Percentiles rank a stretch among this genome's conserved stretches.
Conservation (phyloP, 1,140 invertebrate species). For the Ruditapes philippinarum region DNA sequence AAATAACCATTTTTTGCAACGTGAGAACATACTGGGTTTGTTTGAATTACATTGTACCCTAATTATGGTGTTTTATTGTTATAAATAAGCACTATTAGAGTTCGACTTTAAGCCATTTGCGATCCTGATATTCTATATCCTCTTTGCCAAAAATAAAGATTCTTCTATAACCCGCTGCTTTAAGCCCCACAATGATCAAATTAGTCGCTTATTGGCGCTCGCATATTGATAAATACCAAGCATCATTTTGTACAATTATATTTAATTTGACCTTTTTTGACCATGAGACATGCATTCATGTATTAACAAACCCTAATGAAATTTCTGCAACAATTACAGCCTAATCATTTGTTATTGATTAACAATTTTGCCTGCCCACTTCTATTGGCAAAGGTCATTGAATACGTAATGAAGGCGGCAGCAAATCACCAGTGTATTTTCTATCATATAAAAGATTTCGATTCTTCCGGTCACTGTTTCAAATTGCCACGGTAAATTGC, state of each 20-base stretch:
- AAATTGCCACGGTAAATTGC: no score
- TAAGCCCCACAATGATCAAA: not conserved
- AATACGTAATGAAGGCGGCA: not conserved
- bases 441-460: not conserved
- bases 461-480: no score
- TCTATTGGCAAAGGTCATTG: constrained; percentile 6
- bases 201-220: not conserved
- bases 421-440: not conserved
- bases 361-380: constrained; percentile 28
- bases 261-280: not conserved
- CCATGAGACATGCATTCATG: constrained; percentile 9
- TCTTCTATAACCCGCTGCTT: no score
- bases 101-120: no score
- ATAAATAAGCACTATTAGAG: no score
- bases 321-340: constrained; percentile 33
- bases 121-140: no score
- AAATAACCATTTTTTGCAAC: no score
- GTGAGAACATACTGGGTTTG: no score
- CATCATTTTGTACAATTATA: not conserved
- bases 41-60: no score
- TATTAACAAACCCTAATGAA: constrained; percentile 34
- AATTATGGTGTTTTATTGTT: no score
- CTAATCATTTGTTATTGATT: constrained; percentile 24
- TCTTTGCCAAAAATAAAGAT: no score
- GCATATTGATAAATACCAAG: constrained; percentile 17